These are phyloP conservation scores for Peromyscus maniculatus DNA, from an alignment of 2,113 vertebrate genomes.

Conservation along the genomic window DNA sequence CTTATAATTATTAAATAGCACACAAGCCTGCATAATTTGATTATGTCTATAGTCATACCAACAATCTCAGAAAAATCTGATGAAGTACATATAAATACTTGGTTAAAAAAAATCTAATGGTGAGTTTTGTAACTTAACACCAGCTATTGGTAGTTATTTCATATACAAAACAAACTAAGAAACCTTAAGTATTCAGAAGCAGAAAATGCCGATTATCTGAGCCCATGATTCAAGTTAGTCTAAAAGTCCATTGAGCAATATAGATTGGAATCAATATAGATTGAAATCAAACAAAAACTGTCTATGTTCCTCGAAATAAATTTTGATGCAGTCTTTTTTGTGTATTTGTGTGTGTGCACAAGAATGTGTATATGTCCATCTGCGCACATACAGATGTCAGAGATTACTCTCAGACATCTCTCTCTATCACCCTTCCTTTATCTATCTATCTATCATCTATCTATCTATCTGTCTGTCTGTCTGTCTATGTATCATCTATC, in stretches of 20 bases:
- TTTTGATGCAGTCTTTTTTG: not conserved
- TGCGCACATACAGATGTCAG: not conserved
- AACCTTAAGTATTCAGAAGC: not conserved
- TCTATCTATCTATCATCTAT: not conserved
- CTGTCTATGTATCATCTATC: no score
- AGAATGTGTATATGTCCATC: not conserved
- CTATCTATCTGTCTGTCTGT: not conserved
- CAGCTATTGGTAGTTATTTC: not conserved
- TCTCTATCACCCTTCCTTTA: not conserved
- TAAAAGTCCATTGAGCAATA: not conserved
- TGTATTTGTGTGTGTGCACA: not conserved
- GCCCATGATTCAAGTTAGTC: not conserved
- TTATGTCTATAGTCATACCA: not conserved
- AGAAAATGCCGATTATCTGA: not conserved
- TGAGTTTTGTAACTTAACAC: not conserved
- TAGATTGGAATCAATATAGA: no score
- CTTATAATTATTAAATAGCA: not conserved
- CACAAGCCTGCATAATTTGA: not conserved
- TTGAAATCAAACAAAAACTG: not conserved
- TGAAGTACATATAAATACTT: constrained; percentile 1
- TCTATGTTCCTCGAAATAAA: constrained; percentile 31
- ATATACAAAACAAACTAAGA: not conserved
- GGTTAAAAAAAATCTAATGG: constrained; percentile 30
- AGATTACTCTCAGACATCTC: not conserved
- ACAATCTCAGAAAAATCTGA: not conserved